These are phyloP conservation scores for Puma concolor DNA, from an alignment of 2,113 vertebrate genomes.

Conservation along the genomic window DNA sequence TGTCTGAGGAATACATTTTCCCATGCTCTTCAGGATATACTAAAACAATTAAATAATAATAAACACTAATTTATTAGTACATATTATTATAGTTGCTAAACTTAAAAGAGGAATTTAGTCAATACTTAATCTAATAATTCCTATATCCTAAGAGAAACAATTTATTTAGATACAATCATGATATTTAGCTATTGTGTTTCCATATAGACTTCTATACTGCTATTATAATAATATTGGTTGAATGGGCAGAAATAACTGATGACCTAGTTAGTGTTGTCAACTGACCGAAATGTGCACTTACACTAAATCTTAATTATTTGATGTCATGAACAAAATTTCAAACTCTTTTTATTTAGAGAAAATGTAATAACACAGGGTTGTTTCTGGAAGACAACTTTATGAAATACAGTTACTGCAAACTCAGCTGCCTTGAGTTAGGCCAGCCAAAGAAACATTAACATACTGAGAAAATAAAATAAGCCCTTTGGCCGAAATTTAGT, in stretches of 20 bases:
- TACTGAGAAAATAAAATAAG: constrained; percentile 59
- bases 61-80: background rate
- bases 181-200: constrained; percentile 52
- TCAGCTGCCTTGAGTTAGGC: constrained; percentile 77
- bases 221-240: background rate
- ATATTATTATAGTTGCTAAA: background rate
- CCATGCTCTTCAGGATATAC: constrained; percentile 21
- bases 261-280: background rate
- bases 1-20: constrained; percentile 44
- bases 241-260: constrained; percentile 44
- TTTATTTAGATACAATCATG: constrained; percentile 52
- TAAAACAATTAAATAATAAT: constrained; percentile 63
- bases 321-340: constrained; percentile 64
- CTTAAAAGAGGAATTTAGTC: background rate
- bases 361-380: constrained; percentile 74
- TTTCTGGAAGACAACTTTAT: constrained; percentile 74
- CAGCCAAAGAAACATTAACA: background rate
- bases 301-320: constrained; percentile 69
- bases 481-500: constrained; percentile 63
- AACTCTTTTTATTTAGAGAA: constrained; percentile 68
- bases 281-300: background rate
- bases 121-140: constrained; percentile 65
- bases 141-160: constrained; percentile 36
- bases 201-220: constrained; percentile 57
- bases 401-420: constrained; percentile 80